phyloP scores from a whole-genome alignment of 1,140 invertebrate genomes.

The Lethrus apterus region DNA sequence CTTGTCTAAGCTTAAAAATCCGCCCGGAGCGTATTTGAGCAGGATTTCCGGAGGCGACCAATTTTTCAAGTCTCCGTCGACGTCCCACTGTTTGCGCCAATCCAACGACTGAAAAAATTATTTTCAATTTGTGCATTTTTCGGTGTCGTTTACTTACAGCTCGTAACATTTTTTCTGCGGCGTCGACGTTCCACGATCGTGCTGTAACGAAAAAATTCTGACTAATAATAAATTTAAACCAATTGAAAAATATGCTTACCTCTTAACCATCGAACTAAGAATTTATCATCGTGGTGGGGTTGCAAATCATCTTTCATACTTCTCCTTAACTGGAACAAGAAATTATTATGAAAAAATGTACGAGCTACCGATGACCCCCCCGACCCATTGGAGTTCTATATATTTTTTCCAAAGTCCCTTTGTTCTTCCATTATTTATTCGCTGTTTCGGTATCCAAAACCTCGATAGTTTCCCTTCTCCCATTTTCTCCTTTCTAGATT shows the following conservation, averaged over 20 bases:
- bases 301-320: conserved; percentile 57
- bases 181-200: conserved; percentile 69
- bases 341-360: conserved; percentile 14
- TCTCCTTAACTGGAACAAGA: conserved; percentile 60
- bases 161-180: conserved; percentile 79
- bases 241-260: conserved; percentile 50
- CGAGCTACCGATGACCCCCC: not conserved
- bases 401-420: not conserved
- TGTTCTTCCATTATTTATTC: not conserved
- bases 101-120: conserved; percentile 55
- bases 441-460: not conserved
- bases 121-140: too few relatives aligned
- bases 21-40: conserved; percentile 65
- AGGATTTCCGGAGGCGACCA: conserved; percentile 68
- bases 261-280: conserved; percentile 70
- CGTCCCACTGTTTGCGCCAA: conserved; percentile 71
- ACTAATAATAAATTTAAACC: not conserved
- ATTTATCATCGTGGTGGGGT: conserved; percentile 70
- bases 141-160: conserved; percentile 54
- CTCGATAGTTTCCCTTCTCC: not conserved
- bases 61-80: conserved; percentile 56
- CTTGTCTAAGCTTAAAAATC: conserved; percentile 71
- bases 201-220: conserved; percentile 52
- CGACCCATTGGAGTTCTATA: not conserved
- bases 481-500: too few relatives aligned